A percentile compares a stretch with the other conserved stretches of the same genome.
Evolutionary conservation across 2,888 invertebrate genomes (phyloP).

Genomic region (Halictus quadricinctus): DNA sequence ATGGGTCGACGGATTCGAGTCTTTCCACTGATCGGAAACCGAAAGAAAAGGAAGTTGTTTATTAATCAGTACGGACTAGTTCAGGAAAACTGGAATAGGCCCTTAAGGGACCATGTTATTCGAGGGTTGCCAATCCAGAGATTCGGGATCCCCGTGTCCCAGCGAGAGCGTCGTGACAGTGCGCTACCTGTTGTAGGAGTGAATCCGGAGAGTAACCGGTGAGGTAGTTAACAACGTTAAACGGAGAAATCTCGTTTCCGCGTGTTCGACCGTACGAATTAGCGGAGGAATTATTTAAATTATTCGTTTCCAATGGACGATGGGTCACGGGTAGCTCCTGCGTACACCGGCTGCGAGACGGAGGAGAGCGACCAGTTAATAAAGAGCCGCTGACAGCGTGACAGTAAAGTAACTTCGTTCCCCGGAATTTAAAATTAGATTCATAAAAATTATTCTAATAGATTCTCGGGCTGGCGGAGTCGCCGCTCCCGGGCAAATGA

Average conservation of each 20-base stretch:
- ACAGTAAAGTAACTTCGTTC: conserved; percentile 81
- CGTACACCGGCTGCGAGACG: conserved; percentile 49
- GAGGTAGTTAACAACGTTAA: conserved; percentile 7
- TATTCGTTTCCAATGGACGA: conserved; percentile 72
- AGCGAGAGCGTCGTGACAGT: background rate
- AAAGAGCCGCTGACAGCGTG: conserved; percentile 80
- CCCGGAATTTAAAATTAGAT: conserved; percentile 82
- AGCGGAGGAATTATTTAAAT: conserved; percentile 73
- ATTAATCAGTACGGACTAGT: too few species aligned
- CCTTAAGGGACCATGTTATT: too few species aligned
- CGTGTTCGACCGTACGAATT: conserved; percentile 51
- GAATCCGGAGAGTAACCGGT: background rate
- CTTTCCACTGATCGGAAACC: too few species aligned
- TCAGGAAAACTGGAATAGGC: too few species aligned
- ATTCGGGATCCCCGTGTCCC: background rate
- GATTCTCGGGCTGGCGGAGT: conserved; percentile 77
- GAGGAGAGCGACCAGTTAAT: conserved; percentile 76
- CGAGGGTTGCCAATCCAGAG: background rate
- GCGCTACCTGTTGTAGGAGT: background rate
- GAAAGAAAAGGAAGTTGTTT: too few species aligned
- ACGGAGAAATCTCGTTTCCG: conserved; percentile 47
- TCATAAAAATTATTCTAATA: conserved; percentile 83
- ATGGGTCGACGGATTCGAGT: too few species aligned
- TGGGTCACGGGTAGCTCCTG: conserved; percentile 57
- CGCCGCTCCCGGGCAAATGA: conserved; percentile 75